Percentiles rank a stretch among this genome's conserved stretches.
phyloP scores from a whole-genome alignment of 2,113 vertebrate genomes.

The Catharus fuscescens region DNA sequence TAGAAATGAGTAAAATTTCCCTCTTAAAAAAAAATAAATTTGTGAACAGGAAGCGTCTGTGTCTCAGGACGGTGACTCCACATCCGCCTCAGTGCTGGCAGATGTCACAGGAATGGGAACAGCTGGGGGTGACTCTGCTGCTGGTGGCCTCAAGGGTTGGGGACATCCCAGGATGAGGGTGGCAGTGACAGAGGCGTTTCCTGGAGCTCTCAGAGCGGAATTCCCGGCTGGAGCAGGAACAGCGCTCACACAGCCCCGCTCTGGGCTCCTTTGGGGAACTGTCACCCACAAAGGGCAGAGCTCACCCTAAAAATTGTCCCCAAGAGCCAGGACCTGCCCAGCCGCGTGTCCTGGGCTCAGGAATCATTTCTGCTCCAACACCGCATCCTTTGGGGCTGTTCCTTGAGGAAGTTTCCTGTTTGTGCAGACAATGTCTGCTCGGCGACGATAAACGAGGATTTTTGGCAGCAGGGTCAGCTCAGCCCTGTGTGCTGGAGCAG shows the following conservation, averaged over 20 bases:
- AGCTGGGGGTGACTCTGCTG: accelerated
- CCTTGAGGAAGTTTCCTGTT: not conserved
- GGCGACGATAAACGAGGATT: accelerated
- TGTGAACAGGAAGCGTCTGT: not conserved
- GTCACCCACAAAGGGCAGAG: not conserved
- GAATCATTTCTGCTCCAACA: not conserved
- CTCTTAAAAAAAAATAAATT: accelerated
- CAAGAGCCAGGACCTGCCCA: accelerated
- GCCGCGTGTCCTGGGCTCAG: accelerated
- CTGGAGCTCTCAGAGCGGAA: not conserved
- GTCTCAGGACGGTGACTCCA: not conserved
- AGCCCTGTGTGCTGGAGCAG: not conserved
- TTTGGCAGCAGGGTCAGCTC: not conserved
- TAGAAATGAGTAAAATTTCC: not conserved
- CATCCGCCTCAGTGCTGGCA: accelerated
- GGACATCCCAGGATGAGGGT: not conserved
- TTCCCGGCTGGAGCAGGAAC: accelerated
- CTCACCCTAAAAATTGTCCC: not conserved
- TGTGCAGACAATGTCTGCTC: not conserved
- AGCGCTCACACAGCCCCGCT: accelerated
- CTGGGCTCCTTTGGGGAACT: accelerated
- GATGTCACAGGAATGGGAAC: not conserved
- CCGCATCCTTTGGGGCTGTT: accelerated
- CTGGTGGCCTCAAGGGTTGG: not conserved
- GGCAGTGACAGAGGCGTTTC: not conserved